phyloP scores from a whole-genome alignment of 1,140 invertebrate genomes.

The Papilio aristodemus region DNA sequence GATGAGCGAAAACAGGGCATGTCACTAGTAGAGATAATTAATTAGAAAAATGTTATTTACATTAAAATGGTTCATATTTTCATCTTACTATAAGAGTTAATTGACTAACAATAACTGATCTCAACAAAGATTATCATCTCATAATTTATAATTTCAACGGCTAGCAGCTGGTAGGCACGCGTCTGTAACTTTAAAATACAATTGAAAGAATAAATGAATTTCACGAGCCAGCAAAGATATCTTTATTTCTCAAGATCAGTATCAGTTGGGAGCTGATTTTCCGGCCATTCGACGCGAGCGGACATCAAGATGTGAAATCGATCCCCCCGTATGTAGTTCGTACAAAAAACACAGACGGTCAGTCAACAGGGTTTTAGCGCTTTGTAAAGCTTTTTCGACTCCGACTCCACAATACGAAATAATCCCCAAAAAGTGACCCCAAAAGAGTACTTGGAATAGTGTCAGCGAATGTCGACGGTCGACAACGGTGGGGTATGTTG shows the following conservation, averaged over 20 bases:
- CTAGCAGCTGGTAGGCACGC: constrained; percentile 38
- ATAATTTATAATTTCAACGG: neutral
- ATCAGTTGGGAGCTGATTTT: constrained; percentile 45
- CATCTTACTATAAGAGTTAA: neutral
- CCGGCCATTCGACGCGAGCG: constrained; percentile 36
- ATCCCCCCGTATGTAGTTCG: constrained; percentile 44
- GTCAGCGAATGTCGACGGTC: constrained; percentile 50
- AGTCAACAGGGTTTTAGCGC: constrained; percentile 66
- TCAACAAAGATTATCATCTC: neutral
- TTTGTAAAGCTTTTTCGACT: constrained; percentile 70
- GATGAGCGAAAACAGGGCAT: too few relatives aligned
- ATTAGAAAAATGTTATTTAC: too few relatives aligned
- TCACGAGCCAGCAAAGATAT: constrained; percentile 58
- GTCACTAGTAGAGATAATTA: too few relatives aligned
- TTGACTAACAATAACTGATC: neutral
- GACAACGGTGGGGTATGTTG: constrained; percentile 40
- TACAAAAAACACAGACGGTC: constrained; percentile 64
- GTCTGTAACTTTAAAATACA: constrained; percentile 33
- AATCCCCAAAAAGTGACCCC: constrained; percentile 79
- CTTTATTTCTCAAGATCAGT: constrained; percentile 52
- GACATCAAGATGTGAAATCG: constrained; percentile 63
- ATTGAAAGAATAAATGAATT: constrained; percentile 54
- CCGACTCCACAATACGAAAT: constrained; percentile 63
- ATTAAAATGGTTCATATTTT: too few relatives aligned
- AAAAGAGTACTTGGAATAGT: constrained; percentile 66